Evolutionary conservation across 2,113 vertebrate species (phyloP).

Genomic region (Amazona vittata): DNA sequence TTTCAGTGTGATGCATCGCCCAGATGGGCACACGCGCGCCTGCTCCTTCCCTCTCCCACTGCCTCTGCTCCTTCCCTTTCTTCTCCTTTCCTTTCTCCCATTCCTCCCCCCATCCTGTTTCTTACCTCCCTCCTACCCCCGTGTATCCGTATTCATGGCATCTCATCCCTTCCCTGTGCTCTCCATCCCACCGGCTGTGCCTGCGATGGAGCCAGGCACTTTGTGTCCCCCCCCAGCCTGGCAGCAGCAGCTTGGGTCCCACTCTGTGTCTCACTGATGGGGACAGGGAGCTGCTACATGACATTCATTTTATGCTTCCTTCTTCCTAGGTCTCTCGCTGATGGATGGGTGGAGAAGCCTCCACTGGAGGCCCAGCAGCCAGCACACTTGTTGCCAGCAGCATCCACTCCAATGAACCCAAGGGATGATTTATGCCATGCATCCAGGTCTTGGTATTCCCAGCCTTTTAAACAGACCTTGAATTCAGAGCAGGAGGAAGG

Average conservation of each 20-base stretch:
- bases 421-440: background rate
- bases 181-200: accelerated
- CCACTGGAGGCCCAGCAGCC: accelerated
- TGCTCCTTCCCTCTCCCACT: background rate
- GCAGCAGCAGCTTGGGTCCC: accelerated
- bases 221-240: accelerated
- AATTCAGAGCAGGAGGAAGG: background rate
- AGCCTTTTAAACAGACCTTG: background rate
- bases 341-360: background rate
- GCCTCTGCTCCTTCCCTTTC: background rate
- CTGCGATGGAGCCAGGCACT: background rate
- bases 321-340: background rate
- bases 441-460: background rate
- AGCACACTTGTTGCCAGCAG: background rate
- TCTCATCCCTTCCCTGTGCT: background rate
- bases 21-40: conserved; percentile 67
- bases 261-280: accelerated
- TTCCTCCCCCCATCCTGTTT: background rate
- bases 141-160: accelerated
- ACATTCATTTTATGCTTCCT: background rate
- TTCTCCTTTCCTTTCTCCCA: background rate
- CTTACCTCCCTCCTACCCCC: background rate
- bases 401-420: background rate
- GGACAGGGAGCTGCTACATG: background rate
- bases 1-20: conserved; percentile 77